Evolutionary conservation across 2,797 vertebrate species (phyloP).

Genomic region (Labeo calbasu): DNA sequence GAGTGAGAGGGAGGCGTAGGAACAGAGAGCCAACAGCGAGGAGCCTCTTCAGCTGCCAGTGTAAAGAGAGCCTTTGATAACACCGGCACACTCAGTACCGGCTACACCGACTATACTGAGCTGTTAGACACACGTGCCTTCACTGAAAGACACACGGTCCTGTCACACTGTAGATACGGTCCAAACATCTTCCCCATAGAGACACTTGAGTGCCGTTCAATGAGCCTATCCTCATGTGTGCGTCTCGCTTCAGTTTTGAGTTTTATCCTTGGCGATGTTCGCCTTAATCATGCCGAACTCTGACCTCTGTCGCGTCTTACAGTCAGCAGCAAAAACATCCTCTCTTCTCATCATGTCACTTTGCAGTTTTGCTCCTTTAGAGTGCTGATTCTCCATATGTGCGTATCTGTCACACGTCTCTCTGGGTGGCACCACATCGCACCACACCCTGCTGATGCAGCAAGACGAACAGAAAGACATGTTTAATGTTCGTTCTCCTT

Average conservation of each 20-base stretch:
- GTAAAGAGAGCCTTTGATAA: conserved; percentile 43
- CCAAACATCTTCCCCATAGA: conserved; percentile 20
- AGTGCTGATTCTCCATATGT: conserved; percentile 47
- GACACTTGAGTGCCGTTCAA: not conserved
- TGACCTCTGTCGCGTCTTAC: conserved; percentile 15
- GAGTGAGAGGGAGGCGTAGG: conserved; percentile 20
- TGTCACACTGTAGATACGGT: conserved; percentile 29
- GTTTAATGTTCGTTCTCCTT: conserved; percentile 36
- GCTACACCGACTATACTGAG: conserved; percentile 6
- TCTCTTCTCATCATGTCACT: conserved; percentile 25
- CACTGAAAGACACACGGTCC: conserved; percentile 17
- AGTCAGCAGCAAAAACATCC: not conserved
- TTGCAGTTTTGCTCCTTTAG: conserved; percentile 50
- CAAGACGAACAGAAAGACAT: conserved; percentile 33
- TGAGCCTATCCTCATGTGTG: conserved; percentile 19
- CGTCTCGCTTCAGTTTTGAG: not conserved
- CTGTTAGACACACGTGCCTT: not conserved
- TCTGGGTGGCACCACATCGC: conserved; percentile 37
- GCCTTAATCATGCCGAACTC: conserved; percentile 1
- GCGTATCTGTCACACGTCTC: conserved; percentile 47
- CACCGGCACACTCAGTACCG: conserved; percentile 6
- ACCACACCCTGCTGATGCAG: conserved; percentile 43
- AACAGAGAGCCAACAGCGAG: conserved; percentile 32
- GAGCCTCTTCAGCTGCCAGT: conserved; percentile 33
- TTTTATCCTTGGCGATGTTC: conserved; percentile 2